These are phyloP conservation scores for Danaus chrysippus DNA, from an alignment of 2,888 invertebrate genomes.

Conservation along the genomic window DNA sequence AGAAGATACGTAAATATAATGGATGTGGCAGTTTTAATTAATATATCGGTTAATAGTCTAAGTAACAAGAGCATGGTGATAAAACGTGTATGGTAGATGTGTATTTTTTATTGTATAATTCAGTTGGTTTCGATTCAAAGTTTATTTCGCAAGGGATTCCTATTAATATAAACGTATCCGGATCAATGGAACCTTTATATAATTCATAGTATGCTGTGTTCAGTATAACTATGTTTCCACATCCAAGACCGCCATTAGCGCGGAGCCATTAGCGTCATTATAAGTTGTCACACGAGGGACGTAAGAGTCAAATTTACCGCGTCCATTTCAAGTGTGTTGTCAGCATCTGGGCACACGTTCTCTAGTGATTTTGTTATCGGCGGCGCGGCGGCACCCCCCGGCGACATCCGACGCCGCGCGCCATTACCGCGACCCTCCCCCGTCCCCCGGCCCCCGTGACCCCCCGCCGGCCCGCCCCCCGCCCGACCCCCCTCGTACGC, in stretches of 20 bases:
- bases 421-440: constrained; percentile 59
- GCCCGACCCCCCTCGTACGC: constrained; percentile 34
- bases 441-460: constrained; percentile 36
- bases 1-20: constrained; percentile 18
- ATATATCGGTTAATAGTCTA: not conserved
- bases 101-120: no score
- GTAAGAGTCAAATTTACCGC: not conserved
- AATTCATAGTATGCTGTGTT: no score
- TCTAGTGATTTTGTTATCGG: constrained; percentile 78
- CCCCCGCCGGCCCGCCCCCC: constrained; percentile 13
- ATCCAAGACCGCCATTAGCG: no score
- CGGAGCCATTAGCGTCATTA: no score
- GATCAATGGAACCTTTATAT: no score
- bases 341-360: constrained; percentile 47
- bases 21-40: constrained; percentile 47
- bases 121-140: no score
- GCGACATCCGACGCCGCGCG: constrained; percentile 74
- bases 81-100: not conserved
- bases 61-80: not conserved
- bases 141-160: no score
- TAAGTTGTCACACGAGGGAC: not conserved
- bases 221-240: no score
- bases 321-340: constrained; percentile 39
- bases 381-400: constrained; percentile 65
- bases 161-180: no score